These are phyloP conservation scores for Streblospio benedicti DNA, from an alignment of 1,140 invertebrate species.

Conservation along the genomic window DNA sequence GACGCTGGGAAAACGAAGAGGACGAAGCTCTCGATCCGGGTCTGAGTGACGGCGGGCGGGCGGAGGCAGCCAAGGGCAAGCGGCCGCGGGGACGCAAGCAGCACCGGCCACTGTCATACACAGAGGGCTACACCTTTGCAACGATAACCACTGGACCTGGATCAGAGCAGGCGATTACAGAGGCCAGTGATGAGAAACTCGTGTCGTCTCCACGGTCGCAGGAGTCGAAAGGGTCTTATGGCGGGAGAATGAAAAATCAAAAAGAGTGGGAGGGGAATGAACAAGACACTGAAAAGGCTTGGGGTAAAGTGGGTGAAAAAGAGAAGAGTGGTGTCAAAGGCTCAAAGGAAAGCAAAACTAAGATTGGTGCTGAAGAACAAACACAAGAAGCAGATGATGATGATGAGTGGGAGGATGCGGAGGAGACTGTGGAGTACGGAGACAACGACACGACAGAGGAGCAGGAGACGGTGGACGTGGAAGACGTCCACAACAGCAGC, in stretches of 20 bases:
- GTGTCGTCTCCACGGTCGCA: too few species aligned
- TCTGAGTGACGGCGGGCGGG: neutral
- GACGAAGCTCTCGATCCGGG: neutral
- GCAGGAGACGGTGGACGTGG: neutral
- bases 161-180: too few species aligned
- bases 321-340: neutral
- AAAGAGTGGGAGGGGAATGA: too few species aligned
- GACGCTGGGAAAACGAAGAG: too few species aligned
- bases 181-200: too few species aligned
- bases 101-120: too few species aligned
- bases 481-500: constrained; percentile 1
- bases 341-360: neutral
- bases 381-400: neutral
- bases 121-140: too few species aligned
- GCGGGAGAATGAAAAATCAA: too few species aligned
- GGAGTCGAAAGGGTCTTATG: too few species aligned
- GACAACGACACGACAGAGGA: neutral
- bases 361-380: neutral
- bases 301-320: too few species aligned
- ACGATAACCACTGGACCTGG: too few species aligned
- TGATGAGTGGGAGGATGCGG: neutral
- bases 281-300: too few species aligned
- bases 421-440: neutral
- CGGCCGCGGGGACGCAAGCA: neutral
- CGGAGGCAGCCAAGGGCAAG: neutral